Percentiles rank a stretch among this genome's conserved stretches.
phyloP scores from a whole-genome alignment of 2,797 vertebrate genomes.

The Myripristis murdjan region DNA sequence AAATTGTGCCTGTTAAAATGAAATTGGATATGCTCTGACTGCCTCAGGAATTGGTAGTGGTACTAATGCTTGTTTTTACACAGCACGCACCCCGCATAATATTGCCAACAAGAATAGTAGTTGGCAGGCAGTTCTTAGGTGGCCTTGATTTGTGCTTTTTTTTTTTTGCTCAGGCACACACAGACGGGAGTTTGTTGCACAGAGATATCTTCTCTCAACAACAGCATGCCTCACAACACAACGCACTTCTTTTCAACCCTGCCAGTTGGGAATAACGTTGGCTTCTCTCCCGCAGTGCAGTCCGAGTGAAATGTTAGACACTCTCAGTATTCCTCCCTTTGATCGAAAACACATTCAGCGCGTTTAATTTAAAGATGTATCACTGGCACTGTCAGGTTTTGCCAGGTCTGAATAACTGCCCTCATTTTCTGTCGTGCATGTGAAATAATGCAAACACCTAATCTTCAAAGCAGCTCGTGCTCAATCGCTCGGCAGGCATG shows the following conservation, averaged over 20 bases:
- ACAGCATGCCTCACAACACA: constrained; percentile 68
- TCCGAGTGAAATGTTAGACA: constrained; percentile 63
- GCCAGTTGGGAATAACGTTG: constrained; percentile 60
- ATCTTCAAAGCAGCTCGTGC: constrained; percentile 82
- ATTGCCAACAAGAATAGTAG: constrained; percentile 61
- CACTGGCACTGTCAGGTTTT: constrained; percentile 62
- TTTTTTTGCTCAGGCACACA: constrained; percentile 38
- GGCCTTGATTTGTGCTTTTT: constrained; percentile 73
- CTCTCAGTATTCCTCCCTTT: constrained; percentile 58
- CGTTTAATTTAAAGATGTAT: constrained; percentile 74
- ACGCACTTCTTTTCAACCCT: constrained; percentile 55
- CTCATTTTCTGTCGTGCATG: constrained; percentile 63
- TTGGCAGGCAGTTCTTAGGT: constrained; percentile 71
- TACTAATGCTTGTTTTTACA: constrained; percentile 50
- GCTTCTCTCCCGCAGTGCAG: constrained; percentile 61
- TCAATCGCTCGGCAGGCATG: constrained; percentile 70
- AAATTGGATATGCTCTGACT: constrained; percentile 55
- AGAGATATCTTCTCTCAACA: constrained; percentile 62
- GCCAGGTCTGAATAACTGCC: constrained; percentile 61
- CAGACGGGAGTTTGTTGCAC: constrained; percentile 62
- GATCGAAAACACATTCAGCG: constrained; percentile 63
- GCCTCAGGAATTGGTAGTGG: constrained; percentile 54
- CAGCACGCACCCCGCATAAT: constrained; percentile 58
- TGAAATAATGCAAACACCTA: constrained; percentile 77
- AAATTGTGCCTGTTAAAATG: constrained; percentile 55